Base-by-base conservation (phyloP, 2,797 vertebrate species). In the Coregonus ussuriensis region DNA sequence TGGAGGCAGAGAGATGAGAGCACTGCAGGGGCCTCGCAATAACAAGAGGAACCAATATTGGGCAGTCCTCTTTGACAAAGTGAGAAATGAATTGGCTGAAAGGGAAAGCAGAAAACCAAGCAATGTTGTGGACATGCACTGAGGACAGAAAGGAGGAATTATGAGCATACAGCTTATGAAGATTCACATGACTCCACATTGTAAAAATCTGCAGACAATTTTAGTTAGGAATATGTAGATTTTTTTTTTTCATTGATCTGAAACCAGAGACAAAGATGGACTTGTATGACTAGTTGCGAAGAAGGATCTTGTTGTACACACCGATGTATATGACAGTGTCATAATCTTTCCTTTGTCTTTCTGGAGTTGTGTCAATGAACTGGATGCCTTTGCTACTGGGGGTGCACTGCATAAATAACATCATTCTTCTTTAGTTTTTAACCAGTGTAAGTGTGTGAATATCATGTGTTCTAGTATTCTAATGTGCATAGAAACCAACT, bases 1-100 rank as follows among this genome's bases (percentile, higher is more conserved):
- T 95, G 93, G 95, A 95, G 89, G 95, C 95, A 0, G 95, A 96
- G 88, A 95, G 96, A 95, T 96, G 94, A 96, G 93, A 87, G 79
- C 84, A 83, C 41, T 81, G 86, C 76, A 66, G 96, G 93, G 85
- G 79, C 84, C 83, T 53, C 82, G 86, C 77, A 66, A 72, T 72
- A 66, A 65, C 63, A 79, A 25, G 47, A 81, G n/a, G 67, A 80
- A 70, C 9, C 52, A 35, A 33, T 7, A 54, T 14, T 13, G 15
- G 31, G 41, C 3, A 3, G 59, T 78, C 74, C 71, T 75, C 56
- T 47, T 47, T 66, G 52, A 63, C n/a, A 52, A 54, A 66, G 74
- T 72, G 9, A 25, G 54, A 70, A 33, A 62, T 9, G 9, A 56
- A 71, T 37, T n/a, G 72, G 62, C 67, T 68, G 70, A 29, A 21